Conservation (phyloP, 2,888 invertebrate genomes). For the Cataglyphis altisquamis region DNA sequence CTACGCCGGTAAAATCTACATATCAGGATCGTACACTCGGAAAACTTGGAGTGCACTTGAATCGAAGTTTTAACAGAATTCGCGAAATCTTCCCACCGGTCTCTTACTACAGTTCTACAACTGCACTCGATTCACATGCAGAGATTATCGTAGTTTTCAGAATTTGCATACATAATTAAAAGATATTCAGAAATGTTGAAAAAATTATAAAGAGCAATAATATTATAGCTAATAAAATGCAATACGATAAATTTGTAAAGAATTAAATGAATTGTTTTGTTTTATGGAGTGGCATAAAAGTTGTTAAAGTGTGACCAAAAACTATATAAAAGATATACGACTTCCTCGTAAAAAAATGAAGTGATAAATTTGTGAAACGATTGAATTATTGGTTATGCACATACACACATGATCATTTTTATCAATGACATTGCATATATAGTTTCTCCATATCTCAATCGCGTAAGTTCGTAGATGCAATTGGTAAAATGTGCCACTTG, state of each 20-base stretch:
- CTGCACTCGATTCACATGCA: slow-evolving; percentile 7
- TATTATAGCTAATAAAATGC: not conserved
- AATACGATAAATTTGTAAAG: not conserved
- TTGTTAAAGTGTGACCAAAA: not conserved
- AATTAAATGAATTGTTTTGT: not conserved
- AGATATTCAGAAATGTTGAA: not conserved
- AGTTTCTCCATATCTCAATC: not conserved
- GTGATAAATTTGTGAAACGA: not conserved
- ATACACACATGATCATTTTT: not conserved
- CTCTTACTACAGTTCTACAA: not conserved
- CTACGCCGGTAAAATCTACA: slow-evolving; percentile 72
- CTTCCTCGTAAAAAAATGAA: not conserved
- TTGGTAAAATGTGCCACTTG: slow-evolving; percentile 24
- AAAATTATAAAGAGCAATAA: not conserved
- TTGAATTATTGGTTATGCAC: not conserved
- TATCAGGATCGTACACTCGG: slow-evolving; percentile 56
- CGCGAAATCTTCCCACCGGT: slow-evolving; percentile 15
- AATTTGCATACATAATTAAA: slow-evolving; percentile 15
- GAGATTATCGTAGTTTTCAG: slow-evolving; percentile 2
- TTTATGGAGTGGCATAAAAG: not conserved
- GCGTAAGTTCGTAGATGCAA: not conserved
- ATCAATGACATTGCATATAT: not conserved
- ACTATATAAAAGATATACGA: not conserved
- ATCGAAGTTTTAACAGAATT: slow-evolving; percentile 47
- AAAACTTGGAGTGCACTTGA: slow-evolving; percentile 44